Evolutionary conservation across 2,113 vertebrate species (phyloP).

Genomic region (Cyprinus carpio): DNA sequence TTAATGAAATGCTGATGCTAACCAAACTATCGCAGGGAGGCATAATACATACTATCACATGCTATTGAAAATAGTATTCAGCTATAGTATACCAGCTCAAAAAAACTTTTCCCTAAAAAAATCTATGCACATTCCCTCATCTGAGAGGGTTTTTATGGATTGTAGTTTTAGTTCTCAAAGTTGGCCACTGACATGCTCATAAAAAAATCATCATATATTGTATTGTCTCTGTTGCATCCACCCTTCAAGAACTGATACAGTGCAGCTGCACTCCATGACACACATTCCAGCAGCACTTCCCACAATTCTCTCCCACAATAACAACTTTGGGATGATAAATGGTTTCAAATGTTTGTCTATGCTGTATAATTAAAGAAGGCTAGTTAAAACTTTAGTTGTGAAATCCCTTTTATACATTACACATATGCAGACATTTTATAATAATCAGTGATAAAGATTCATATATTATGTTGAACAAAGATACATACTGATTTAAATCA

Average conservation of each 20-base stretch:
- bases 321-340: conserved; percentile 15
- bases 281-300: conserved; percentile 27
- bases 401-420: background rate
- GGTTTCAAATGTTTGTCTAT: background rate
- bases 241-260: conserved; percentile 32
- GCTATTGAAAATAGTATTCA: background rate
- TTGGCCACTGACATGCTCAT: background rate
- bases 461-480: background rate
- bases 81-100: background rate
- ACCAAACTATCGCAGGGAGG: background rate
- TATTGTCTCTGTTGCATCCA: conserved; percentile 3
- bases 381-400: background rate
- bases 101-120: background rate
- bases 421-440: background rate
- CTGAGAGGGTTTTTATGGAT: background rate
- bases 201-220: background rate
- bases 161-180: background rate
- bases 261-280: conserved; percentile 24
- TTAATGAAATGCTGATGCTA: background rate
- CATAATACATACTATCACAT: background rate
- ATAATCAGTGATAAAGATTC: background rate
- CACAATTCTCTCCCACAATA: conserved; percentile 26
- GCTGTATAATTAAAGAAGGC: background rate
- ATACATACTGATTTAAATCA: background rate
- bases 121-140: background rate